A percentile compares a stretch with the other conserved stretches of the same genome.
Conservation (phyloP, 2,888 invertebrate species). For the Empis stercorea region DNA sequence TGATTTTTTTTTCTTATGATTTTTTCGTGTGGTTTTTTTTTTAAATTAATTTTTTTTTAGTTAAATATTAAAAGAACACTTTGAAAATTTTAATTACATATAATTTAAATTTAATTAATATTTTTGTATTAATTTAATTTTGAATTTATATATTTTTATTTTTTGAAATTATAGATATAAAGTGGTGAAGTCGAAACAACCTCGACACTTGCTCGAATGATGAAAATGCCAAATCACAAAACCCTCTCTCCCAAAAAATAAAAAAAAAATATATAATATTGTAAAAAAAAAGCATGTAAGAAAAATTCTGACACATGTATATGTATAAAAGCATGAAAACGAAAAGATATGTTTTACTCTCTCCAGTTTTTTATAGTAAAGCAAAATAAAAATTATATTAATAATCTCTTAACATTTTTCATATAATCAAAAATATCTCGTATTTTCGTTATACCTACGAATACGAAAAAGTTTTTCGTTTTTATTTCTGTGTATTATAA, state of each 20-base stretch:
- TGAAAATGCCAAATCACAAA: neutral
- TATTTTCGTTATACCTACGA: too few relatives aligned
- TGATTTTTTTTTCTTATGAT: neutral
- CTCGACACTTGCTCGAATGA: conserved; percentile 2
- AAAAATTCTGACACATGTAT: too few relatives aligned
- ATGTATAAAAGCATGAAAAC: too few relatives aligned
- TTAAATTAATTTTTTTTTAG: neutral
- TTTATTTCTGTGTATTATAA: too few relatives aligned
- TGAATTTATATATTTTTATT: neutral
- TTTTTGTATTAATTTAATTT: neutral
- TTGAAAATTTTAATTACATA: neutral
- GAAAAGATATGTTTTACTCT: neutral
- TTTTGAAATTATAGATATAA: neutral
- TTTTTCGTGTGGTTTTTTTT: neutral
- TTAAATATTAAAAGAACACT: neutral
- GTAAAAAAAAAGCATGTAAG: neutral
- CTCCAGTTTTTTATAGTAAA: neutral
- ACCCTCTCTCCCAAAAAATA: too few relatives aligned
- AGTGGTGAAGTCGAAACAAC: conserved; percentile 1
- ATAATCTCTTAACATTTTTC: too few relatives aligned
- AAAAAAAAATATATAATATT: too few relatives aligned
- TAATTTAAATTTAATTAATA: neutral
- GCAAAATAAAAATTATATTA: too few relatives aligned
- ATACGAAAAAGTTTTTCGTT: too few relatives aligned
- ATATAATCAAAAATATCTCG: too few relatives aligned